Conservation (phyloP, 2,113 vertebrate species). For the Phyllostomus discolor region DNA sequence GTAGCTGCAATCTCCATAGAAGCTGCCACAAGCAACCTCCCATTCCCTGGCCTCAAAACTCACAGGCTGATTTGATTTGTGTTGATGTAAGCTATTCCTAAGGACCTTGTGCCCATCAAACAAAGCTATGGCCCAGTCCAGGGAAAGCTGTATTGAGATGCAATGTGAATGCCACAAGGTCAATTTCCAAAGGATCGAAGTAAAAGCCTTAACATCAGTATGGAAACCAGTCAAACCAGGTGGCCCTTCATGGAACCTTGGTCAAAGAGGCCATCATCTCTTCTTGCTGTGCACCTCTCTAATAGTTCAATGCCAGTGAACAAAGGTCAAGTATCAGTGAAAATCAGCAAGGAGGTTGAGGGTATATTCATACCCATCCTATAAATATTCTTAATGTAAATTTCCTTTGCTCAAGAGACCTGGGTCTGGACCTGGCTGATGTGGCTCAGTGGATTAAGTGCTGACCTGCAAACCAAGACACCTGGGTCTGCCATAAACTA, state of each 20-base stretch:
- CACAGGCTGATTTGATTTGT: neutral
- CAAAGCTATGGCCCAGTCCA: neutral
- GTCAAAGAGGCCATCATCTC: rapidly evolving
- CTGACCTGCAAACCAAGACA: neutral
- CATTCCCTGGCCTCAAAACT: rapidly evolving
- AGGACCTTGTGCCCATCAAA: neutral
- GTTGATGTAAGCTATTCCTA: neutral
- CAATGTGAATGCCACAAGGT: neutral
- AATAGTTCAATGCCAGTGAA: rapidly evolving
- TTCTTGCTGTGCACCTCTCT: neutral
- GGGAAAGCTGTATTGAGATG: neutral
- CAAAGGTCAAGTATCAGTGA: neutral
- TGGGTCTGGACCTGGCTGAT: neutral
- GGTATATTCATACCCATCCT: neutral
- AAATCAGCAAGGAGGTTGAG: rapidly evolving
- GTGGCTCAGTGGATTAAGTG: no score
- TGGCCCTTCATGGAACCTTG: neutral
- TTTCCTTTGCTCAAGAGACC: neutral
- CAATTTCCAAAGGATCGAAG: neutral
- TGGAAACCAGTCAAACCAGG: neutral
- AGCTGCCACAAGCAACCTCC: neutral
- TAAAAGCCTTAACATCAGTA: rapidly evolving
- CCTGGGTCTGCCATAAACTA: neutral
- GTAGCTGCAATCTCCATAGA: neutral
- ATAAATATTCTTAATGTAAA: neutral